phyloP scores from a whole-genome alignment of 2,113 vertebrate species.

The Copsychus sechellarum region DNA sequence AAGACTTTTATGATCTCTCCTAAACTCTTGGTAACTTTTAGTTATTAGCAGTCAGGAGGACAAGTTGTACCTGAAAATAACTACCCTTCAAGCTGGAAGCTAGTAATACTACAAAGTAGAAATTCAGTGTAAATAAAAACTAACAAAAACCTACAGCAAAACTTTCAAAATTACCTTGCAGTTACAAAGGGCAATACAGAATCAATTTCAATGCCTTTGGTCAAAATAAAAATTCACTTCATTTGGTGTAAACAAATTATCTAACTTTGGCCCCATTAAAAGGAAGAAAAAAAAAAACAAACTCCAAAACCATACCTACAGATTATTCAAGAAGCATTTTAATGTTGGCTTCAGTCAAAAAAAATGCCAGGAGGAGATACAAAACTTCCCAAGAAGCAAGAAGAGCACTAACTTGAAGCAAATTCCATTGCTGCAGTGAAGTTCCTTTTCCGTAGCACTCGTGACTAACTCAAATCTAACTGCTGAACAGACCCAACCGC shows the following conservation, averaged over 20 bases:
- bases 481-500: not conserved
- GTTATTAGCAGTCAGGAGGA: not conserved
- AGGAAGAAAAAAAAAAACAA: not conserved
- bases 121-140: not conserved
- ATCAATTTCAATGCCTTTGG: not conserved
- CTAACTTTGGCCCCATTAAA: not conserved
- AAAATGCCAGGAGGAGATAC: not conserved
- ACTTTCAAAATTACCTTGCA: not conserved
- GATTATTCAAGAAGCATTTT: not conserved
- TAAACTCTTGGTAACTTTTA: not conserved
- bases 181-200: not conserved
- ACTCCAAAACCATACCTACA: fast-evolving
- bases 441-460: not conserved
- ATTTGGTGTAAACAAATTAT: not conserved
- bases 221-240: not conserved
- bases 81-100: not conserved
- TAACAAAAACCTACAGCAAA: not conserved
- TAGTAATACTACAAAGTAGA: not conserved
- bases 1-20: not conserved
- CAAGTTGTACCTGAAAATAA: not conserved
- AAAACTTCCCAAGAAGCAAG: not conserved
- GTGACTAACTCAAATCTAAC: not conserved
- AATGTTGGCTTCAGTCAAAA: not conserved
- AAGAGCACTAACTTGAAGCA: not conserved
- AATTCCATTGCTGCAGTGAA: not conserved